These are phyloP conservation scores for Heterodera filipjevi DNA, from an alignment of 2,888 invertebrate genomes.

Conservation along the genomic window DNA sequence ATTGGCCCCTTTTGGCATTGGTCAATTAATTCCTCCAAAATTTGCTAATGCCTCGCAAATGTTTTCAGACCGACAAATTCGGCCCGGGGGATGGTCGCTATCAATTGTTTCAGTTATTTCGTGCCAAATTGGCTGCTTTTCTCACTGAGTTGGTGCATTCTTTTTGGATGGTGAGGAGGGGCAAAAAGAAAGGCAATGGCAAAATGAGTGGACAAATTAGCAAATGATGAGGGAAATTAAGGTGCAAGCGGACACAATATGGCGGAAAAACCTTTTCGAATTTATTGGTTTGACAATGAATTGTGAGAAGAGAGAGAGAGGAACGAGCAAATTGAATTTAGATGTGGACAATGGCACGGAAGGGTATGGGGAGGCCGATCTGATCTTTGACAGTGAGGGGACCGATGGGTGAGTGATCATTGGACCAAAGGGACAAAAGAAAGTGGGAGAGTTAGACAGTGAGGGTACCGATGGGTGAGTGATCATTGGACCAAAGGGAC, in stretches of 20 bases:
- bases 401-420: constrained; percentile 47
- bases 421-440: no score
- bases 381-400: constrained; percentile 59
- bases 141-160: constrained; percentile 29
- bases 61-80: constrained; percentile 49
- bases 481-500: no score
- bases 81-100: constrained; percentile 56
- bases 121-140: constrained; percentile 52
- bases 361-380: constrained; percentile 35
- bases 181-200: neutral
- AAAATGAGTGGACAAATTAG: no score
- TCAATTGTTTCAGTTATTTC: constrained; percentile 60
- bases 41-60: neutral
- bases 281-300: constrained; percentile 44
- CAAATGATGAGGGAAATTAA: constrained; percentile 10
- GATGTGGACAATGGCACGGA: constrained; percentile 17
- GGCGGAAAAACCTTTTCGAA: constrained; percentile 57
- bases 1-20: constrained; percentile 49
- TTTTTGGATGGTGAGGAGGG: constrained; percentile 35
- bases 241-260: constrained; percentile 61
- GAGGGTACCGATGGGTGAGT: no score
- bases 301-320: neutral
- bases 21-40: constrained; percentile 37
- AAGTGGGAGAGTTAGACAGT: no score
- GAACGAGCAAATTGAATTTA: no score